Percentiles rank a stretch among this genome's conserved stretches.
phyloP scores from a whole-genome alignment of 2,888 invertebrate species.

The Oscheius sp. region DNA sequence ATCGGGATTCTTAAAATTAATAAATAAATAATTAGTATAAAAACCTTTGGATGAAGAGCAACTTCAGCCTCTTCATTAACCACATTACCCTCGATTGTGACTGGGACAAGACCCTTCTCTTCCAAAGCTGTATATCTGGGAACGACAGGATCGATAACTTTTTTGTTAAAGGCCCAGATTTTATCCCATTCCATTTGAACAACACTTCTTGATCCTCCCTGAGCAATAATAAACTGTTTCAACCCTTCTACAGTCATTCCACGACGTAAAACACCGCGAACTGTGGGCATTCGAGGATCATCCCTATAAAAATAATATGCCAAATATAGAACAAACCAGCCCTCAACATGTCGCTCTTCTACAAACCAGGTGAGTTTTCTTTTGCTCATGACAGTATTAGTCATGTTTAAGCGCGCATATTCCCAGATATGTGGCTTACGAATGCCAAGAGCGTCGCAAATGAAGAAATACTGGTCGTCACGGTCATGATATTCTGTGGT shows the following conservation, averaged over 20 bases:
- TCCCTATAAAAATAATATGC: constrained; percentile 15
- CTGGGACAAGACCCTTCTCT: constrained; percentile 74
- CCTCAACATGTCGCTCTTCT: constrained; percentile 89
- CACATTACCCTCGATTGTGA: constrained; percentile 77
- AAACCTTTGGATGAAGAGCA: constrained; percentile 52
- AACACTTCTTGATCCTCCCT: constrained; percentile 92
- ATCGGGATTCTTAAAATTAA: constrained; percentile 77
- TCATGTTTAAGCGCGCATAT: constrained; percentile 93
- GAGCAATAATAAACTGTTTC: constrained; percentile 94
- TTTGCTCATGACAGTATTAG: constrained; percentile 96
- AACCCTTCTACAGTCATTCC: constrained; percentile 98
- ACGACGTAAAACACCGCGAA: constrained; percentile 90
- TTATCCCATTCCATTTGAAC: constrained; percentile 99
- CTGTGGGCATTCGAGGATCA: constrained; percentile 81
- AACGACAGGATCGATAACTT: constrained; percentile 95
- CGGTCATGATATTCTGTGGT: constrained; percentile 97
- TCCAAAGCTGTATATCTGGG: constrained; percentile 74
- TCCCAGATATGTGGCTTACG: constrained; percentile 94
- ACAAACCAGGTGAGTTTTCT: constrained; percentile 98
- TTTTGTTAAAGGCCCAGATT: constrained; percentile 99
- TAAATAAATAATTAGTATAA: too few relatives aligned
- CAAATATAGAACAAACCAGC: constrained; percentile 78
- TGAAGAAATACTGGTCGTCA: constrained; percentile 96
- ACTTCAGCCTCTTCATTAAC: constrained; percentile 37
- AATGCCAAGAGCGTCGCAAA: constrained; percentile 82